Conservation (phyloP, 2,113 vertebrate species). For the Eleginops maclovinus region DNA sequence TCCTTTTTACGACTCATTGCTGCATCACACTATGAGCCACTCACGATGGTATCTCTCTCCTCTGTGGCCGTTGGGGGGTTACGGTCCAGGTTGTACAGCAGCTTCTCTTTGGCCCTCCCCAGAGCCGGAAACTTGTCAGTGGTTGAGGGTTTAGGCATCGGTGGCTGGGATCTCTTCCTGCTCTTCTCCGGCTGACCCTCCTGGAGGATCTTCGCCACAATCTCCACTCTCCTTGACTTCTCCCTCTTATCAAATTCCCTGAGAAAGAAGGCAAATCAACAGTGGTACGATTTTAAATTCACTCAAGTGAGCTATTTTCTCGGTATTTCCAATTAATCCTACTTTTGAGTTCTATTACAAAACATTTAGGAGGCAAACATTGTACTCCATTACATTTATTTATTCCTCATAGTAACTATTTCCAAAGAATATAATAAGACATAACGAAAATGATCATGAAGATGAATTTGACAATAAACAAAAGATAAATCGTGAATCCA, state of each 20-base stretch:
- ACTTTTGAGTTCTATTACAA: no score
- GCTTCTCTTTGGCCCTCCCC: slow-evolving; percentile 52
- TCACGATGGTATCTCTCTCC: slow-evolving; percentile 48
- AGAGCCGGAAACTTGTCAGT: neutral
- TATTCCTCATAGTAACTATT: no score
- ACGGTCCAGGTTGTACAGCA: slow-evolving; percentile 73
- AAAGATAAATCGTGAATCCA: no score
- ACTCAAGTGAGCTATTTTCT: no score
- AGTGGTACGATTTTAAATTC: no score
- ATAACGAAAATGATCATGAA: no score
- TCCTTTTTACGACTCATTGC: no score
- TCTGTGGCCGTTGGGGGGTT: slow-evolving; percentile 7
- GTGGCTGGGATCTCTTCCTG: slow-evolving; percentile 46
- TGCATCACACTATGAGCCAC: slow-evolving; percentile 16
- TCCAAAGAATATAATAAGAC: no score
- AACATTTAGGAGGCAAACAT: no score
- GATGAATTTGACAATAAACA: no score
- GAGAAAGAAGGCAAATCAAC: slow-evolving; percentile 36
- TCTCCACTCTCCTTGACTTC: slow-evolving; percentile 84
- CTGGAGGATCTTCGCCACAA: slow-evolving; percentile 83
- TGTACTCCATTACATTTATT: no score
- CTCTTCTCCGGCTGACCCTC: slow-evolving; percentile 79
- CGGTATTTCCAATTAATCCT: no score
- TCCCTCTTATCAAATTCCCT: slow-evolving; percentile 87
- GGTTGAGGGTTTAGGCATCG: slow-evolving; percentile 29